A percentile compares a stretch with the other conserved stretches of the same genome.
These are phyloP conservation scores for Cryptocephalus moraei DNA, from an alignment of 2,888 invertebrate species.

Conservation along the genomic window DNA sequence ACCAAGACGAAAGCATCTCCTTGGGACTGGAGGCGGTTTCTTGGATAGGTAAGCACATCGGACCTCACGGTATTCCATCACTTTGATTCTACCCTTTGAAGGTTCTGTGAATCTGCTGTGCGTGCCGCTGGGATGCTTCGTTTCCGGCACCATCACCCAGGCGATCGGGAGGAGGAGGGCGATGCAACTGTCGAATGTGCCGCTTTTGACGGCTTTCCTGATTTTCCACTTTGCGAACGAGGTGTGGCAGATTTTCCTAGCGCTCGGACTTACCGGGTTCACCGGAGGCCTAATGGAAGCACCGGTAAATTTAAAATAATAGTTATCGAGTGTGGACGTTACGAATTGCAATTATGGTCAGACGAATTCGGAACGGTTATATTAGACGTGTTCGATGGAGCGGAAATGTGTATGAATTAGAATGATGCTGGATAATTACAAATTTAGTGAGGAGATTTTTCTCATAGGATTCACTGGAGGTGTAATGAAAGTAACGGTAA, in stretches of 20 bases:
- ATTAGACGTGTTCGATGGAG: too few species aligned
- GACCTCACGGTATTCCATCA: neutral
- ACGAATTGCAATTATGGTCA: neutral
- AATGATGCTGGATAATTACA: too few species aligned
- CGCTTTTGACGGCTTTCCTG: conserved; percentile 66
- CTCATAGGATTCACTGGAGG: too few species aligned
- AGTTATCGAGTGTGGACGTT: neutral
- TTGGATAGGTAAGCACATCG: conserved; percentile 59
- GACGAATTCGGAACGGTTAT: too few species aligned
- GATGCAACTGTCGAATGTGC: conserved; percentile 67
- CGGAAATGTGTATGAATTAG: too few species aligned
- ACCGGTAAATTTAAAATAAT: conserved; percentile 49
- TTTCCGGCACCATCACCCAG: conserved; percentile 63
- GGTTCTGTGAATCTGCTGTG: conserved; percentile 73
- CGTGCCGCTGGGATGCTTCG: conserved; percentile 68
- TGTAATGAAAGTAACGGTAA: too few species aligned
- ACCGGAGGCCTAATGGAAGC: conserved; percentile 73
- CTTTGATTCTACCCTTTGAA: conserved; percentile 12
- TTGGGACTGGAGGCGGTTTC: conserved; percentile 56
- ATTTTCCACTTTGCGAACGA: conserved; percentile 56
- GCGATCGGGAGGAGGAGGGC: conserved; percentile 61
- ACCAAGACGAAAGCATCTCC: conserved; percentile 33
- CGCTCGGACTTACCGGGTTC: conserved; percentile 61
- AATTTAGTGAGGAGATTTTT: too few species aligned
- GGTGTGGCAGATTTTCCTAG: conserved; percentile 56